Base-by-base conservation (phyloP, 2,888 invertebrate genomes). In the Cancer borealis region DNA sequence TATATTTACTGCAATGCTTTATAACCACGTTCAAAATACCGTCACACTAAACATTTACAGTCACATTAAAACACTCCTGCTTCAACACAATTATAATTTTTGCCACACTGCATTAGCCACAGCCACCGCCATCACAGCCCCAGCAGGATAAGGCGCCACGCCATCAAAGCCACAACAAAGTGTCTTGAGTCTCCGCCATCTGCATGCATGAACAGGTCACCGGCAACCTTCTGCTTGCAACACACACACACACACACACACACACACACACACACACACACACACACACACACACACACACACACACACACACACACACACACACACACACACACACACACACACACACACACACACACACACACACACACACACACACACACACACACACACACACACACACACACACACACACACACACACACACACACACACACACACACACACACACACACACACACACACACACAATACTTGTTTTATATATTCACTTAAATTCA, bases 251-350 rank as follows among this genome's bases (percentile, higher is more conserved):
- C 84, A 84, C 84, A 84, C 84, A 84, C 84, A 54, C 54, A 54
- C 54, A 54, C 54, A 54, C 54, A 54, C 54, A 54, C 54, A 54
- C 54, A 54, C 54, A 54, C 54, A 54, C 54, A 54, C 54, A 54
- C 54, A 84, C 84, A 84, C 84, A 84, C 84, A 84, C 84, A 84
- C 84, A 84, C n/a, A 84, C 84, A 84, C 84, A 84, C 84, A 84
- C 84, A 84, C 45, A 45, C 88, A 88, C 45, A 21, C 88, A 21
- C 45, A 88, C 26, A 39, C 39, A 45, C 88, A 30, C 30, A 88
- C 45, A 39, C 88, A 88, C 88, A 88, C 88, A 88, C 88, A 88
- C 88, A 88, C 88, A 88, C 88, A 88, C 88, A 88, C 88, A 88
- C 88, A 88, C 88, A 88, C 88, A 88, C 88, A 88, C 88, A 88